Evolutionary conservation across 1,140 invertebrate species (phyloP), one percentile per base, ranked within the genome.

Genomic region (Apolygus lucorum): DNA sequence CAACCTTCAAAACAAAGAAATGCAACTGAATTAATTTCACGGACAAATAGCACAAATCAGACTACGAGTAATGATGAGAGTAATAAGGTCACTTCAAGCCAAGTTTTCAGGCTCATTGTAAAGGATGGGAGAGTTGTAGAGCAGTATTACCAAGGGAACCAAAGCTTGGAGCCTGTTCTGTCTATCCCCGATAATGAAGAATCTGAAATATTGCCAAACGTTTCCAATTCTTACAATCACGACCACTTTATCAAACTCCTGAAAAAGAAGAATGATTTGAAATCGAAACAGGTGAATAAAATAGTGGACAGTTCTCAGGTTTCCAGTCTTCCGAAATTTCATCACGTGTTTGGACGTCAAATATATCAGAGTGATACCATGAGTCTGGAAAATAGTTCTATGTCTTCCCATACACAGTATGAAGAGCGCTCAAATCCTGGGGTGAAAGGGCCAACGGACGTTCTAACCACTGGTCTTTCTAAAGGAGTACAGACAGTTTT

Each of bases 281-380:
- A 72, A 66, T 62, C 27, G 2, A 68, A 73, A 27, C 34, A 72
- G 49, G 70, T 68, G 34, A n/a, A 52, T 28, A 69, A 70, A 28
- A 68, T 22, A 21, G 67, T 24, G 71, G 70, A 71, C 26, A 68
- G 63, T 54, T 25, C 27, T n/a, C 72, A 73, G 63, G 63, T 70
- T 69, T 71, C 76, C 59, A 74, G 73, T 64, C 77, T 91, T 70
- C 89, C 89, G 1, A 90, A 90, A 77, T 91, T 91, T 77, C 88
- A 90, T 74, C 88, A 90, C 77, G 89, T 87, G 1, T 91, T 91
- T 76, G 87, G 88, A 2, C 89, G 89, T 78, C 81, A 80, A 1
- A 81, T 82, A 52, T 75, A 74, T 71, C 75, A 74, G 67, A 71
- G 28, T 52, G 68, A 62, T 14, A 59, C 73, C 59, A 67, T 59